These are phyloP conservation scores for Anticlea derivata DNA, from an alignment of 2,888 invertebrate genomes.

Conservation along the genomic window DNA sequence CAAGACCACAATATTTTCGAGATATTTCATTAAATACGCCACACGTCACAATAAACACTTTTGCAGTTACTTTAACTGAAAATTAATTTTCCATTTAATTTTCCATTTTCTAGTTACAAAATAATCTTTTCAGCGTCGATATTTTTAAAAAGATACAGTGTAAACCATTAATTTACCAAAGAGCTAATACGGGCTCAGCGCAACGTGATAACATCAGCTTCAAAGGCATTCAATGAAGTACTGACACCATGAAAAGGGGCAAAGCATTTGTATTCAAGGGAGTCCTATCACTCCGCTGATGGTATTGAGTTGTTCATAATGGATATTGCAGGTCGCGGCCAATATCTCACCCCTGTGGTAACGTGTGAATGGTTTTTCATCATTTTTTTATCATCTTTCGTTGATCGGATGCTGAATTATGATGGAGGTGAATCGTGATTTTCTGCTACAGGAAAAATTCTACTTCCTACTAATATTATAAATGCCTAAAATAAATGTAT, in stretches of 20 bases:
- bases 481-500: no score
- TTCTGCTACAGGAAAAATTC: background rate
- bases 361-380: slow-evolving; percentile 35
- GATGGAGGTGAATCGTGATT: slow-evolving; percentile 3
- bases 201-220: slow-evolving; percentile 37
- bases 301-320: slow-evolving; percentile 65
- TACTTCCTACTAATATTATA: no score
- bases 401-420: slow-evolving; percentile 12
- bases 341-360: slow-evolving; percentile 34
- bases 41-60: no score
- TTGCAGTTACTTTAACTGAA: no score
- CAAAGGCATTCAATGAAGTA: slow-evolving; percentile 62
- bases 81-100: no score
- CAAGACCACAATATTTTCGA: no score
- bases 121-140: no score
- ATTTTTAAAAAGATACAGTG: background rate
- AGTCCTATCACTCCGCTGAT: slow-evolving; percentile 51
- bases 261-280: slow-evolving; percentile 67
- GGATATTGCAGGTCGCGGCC: slow-evolving; percentile 46
- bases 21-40: no score
- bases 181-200: slow-evolving; percentile 3
- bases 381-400: slow-evolving; percentile 36
- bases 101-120: no score
- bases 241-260: slow-evolving; percentile 54
- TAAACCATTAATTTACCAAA: slow-evolving; percentile 35